Evolutionary conservation across 2,797 vertebrate genomes (phyloP).

Genomic region (Dallia pectoralis): DNA sequence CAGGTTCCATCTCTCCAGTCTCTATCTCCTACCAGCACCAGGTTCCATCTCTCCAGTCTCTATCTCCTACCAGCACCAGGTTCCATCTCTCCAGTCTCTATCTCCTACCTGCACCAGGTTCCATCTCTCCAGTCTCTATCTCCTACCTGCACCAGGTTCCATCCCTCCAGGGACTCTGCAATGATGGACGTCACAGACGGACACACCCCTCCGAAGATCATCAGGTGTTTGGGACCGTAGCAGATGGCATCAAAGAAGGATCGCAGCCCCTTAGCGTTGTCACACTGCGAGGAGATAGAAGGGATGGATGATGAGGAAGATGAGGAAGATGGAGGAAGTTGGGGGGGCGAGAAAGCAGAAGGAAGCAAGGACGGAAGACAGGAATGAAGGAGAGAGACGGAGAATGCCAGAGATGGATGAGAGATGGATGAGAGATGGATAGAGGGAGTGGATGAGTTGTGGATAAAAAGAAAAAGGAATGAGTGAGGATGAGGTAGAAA

Average conservation of each 20-base stretch:
- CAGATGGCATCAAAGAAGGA: constrained; percentile 99
- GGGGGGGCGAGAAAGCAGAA: background rate
- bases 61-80: constrained; percentile 90
- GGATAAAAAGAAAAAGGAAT: background rate
- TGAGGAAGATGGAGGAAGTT: too few relatives aligned
- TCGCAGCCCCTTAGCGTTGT: constrained; percentile 97
- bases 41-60: constrained; percentile 98
- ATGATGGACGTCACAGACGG: constrained; percentile 98
- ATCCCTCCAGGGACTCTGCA: constrained; percentile 95
- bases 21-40: constrained; percentile 92
- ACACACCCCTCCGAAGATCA: constrained; percentile 99
- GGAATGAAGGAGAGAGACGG: background rate
- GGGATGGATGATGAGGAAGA: background rate
- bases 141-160: constrained; percentile 96
- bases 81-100: constrained; percentile 99
- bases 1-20: constrained; percentile 97
- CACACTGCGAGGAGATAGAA: constrained; percentile 76
- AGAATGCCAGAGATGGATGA: background rate
- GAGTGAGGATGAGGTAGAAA: background rate
- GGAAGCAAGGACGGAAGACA: background rate
- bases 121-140: constrained; percentile 79
- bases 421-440: background rate
- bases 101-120: constrained; percentile 93
- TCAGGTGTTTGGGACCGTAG: constrained; percentile 96
- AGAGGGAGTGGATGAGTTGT: background rate